A percentile compares a stretch with the other conserved stretches of the same genome.
Conservation (phyloP, 2,888 invertebrate species). For the Xanthia icteritia region DNA sequence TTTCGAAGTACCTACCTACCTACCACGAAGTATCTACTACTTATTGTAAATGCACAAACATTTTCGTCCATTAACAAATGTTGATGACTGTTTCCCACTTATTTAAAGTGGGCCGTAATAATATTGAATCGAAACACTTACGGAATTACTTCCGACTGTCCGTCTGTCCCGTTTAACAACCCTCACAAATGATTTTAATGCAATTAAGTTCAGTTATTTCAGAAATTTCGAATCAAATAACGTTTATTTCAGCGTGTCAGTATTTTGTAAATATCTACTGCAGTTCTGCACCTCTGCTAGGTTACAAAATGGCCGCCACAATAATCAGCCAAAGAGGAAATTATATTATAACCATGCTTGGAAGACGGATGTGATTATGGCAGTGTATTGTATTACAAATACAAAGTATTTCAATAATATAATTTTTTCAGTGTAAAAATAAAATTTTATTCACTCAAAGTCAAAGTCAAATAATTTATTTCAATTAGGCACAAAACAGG, state of each 20-base stretch:
- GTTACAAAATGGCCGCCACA: neutral
- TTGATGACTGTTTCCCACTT: constrained; percentile 38
- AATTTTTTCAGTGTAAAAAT: neutral
- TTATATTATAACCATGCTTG: neutral
- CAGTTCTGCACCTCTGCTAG: too few relatives aligned
- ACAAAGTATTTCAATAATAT: neutral
- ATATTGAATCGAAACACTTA: constrained; percentile 50
- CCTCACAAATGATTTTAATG: constrained; percentile 12
- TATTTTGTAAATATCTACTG: neutral
- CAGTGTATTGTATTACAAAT: neutral
- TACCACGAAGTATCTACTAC: neutral
- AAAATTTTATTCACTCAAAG: too few relatives aligned
- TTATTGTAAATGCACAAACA: constrained; percentile 1
- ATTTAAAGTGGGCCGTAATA: constrained; percentile 48
- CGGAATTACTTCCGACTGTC: constrained; percentile 37
- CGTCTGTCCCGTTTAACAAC: constrained; percentile 13
- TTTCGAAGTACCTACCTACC: neutral
- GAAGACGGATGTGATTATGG: neutral
- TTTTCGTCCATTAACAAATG: constrained; percentile 15
- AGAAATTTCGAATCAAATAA: neutral
- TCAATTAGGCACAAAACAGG: too few relatives aligned
- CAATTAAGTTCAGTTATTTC: constrained; percentile 7
- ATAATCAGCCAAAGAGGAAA: neutral
- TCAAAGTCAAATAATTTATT: too few relatives aligned
- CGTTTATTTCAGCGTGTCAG: neutral